phyloP scores from a whole-genome alignment of 2,888 invertebrate genomes.

The Dendrolimus pini region DNA sequence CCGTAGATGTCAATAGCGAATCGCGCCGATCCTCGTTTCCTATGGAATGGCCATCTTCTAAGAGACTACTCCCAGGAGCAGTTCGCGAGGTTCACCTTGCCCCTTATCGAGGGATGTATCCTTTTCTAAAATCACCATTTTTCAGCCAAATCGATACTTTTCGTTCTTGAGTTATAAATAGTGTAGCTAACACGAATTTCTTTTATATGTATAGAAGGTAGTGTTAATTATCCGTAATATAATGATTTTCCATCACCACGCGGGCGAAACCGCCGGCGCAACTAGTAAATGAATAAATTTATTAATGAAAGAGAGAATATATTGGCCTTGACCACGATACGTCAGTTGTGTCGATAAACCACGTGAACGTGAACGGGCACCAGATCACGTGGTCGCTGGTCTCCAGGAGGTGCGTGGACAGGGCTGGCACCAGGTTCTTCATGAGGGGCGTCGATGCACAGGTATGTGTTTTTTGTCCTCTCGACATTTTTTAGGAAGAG shows the following conservation, averaged over 20 bases:
- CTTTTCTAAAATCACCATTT: conserved; percentile 39
- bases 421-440: conserved; percentile 94
- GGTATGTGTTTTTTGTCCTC: conserved; percentile 24
- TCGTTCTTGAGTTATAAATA: no score
- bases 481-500: background rate
- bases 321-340: no score
- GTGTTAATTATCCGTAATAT: no score
- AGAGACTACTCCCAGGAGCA: conserved; percentile 85
- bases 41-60: conserved; percentile 94
- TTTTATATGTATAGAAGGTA: no score
- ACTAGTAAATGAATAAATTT: no score
- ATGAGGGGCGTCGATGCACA: conserved; percentile 91
- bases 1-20: conserved; percentile 82
- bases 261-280: no score
- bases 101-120: conserved; percentile 94
- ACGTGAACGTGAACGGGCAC: conserved; percentile 87
- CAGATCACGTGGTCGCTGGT: conserved; percentile 91
- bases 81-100: conserved; percentile 88
- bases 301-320: no score
- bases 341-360: conserved; percentile 85
- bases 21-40: conserved; percentile 90
- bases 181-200: no score
- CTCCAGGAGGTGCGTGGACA: conserved; percentile 89
- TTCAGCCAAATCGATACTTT: no score
- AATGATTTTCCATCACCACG: no score